Evolutionary conservation across 2,113 vertebrate genomes (phyloP).

Genomic region (Tragelaphus scriptus): DNA sequence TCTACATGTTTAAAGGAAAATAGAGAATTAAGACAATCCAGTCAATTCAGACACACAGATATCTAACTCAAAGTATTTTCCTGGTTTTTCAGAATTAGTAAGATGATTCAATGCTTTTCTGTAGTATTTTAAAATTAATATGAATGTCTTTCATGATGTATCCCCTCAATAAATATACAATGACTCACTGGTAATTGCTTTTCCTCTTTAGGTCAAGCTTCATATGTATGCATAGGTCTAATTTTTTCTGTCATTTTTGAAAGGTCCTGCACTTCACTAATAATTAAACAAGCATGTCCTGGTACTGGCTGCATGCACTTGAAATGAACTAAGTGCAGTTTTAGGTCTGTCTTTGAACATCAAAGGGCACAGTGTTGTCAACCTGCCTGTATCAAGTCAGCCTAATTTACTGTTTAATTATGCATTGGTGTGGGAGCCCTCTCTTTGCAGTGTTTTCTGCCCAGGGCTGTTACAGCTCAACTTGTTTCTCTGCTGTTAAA

Average conservation of each 20-base stretch:
- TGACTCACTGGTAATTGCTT: neutral
- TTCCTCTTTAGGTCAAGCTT: neutral
- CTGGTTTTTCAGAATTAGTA: neutral
- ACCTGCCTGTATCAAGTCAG: neutral
- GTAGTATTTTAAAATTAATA: neutral
- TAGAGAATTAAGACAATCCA: neutral
- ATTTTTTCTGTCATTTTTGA: neutral
- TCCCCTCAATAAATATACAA: neutral
- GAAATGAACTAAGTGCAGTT: neutral
- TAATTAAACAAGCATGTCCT: neutral
- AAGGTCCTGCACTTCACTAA: neutral
- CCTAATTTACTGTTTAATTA: constrained; percentile 26
- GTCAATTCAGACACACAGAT: neutral
- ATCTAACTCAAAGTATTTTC: neutral
- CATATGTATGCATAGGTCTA: neutral
- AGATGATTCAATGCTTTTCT: neutral
- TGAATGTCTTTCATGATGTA: neutral
- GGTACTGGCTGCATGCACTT: neutral
- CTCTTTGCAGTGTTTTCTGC: constrained; percentile 6
- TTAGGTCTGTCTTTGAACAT: neutral
- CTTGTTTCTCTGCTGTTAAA: constrained; percentile 35
- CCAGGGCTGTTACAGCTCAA: neutral
- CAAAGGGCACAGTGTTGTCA: neutral
- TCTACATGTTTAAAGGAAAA: neutral
- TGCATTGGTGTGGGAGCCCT: neutral